These are phyloP conservation scores for Coptodon rendalli DNA, from an alignment of 2,113 vertebrate species.

Conservation along the genomic window DNA sequence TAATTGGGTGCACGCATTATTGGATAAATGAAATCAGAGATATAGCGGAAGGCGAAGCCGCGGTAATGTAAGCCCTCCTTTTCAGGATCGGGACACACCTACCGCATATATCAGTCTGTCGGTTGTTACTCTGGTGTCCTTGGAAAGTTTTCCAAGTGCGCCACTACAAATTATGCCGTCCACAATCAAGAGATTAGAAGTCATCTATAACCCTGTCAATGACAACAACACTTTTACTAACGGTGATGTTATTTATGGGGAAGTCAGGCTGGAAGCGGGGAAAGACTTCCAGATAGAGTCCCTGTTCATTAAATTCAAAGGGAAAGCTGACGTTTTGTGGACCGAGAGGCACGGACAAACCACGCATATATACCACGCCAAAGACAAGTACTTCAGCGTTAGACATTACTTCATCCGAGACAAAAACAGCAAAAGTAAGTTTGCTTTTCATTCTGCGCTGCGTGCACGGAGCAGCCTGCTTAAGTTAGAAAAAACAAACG, in stretches of 20 bases:
- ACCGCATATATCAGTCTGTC: neutral
- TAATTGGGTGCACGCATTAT: neutral
- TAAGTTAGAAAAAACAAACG: neutral
- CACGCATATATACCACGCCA: constrained; percentile 33
- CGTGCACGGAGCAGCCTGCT: neutral
- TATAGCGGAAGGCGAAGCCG: neutral
- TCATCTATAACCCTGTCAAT: constrained; percentile 35
- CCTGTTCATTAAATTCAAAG: constrained; percentile 62
- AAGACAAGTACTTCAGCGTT: constrained; percentile 66
- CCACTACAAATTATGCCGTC: constrained; percentile 18
- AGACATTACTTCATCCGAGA: constrained; percentile 43
- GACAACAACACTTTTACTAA: constrained; percentile 39
- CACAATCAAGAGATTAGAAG: constrained; percentile 47
- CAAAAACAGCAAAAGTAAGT: constrained; percentile 9
- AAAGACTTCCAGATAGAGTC: constrained; percentile 45
- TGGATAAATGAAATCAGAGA: neutral
- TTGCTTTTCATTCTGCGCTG: neutral
- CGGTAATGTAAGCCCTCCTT: too few relatives aligned
- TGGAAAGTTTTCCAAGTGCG: neutral
- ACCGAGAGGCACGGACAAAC: constrained; percentile 23
- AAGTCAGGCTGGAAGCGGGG: constrained; percentile 48
- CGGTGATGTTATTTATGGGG: constrained; percentile 51
- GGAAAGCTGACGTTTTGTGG: constrained; percentile 62
- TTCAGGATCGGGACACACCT: neutral
- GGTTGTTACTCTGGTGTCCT: neutral